These are phyloP conservation scores for Anas platyrhynchos DNA, from an alignment of 2,113 vertebrate genomes.

Conservation along the genomic window DNA sequence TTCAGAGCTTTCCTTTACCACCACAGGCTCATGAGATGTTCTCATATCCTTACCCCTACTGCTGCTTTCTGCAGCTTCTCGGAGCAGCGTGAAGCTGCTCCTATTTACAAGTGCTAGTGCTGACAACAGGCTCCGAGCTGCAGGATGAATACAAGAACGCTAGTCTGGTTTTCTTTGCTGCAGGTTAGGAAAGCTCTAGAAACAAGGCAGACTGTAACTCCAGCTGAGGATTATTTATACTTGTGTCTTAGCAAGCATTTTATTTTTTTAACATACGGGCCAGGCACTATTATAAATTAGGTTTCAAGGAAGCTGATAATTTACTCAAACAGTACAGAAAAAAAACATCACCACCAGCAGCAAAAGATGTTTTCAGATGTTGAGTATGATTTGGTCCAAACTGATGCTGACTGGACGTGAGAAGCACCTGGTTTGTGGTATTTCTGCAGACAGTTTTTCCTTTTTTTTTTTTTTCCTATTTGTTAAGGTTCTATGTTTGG, in stretches of 20 bases:
- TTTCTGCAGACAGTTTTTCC: neutral
- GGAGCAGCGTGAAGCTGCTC: neutral
- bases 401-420: neutral
- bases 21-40: neutral
- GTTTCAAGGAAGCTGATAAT: neutral
- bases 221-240: neutral
- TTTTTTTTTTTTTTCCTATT: neutral
- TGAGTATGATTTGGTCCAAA: neutral
- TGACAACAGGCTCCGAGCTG: neutral
- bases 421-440: accelerated
- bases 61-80: accelerated
- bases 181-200: neutral
- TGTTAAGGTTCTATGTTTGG: neutral
- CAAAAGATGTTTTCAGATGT: neutral
- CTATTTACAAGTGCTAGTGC: accelerated
- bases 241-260: accelerated
- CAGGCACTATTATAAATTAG: neutral
- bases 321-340: neutral
- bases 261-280: neutral
- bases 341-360: neutral
- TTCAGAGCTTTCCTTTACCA: neutral
- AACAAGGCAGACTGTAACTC: neutral
- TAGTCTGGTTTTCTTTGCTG: neutral
- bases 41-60: too few species aligned
- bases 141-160: accelerated